Percentiles rank a stretch among this genome's conserved stretches.
phyloP scores from a whole-genome alignment of 30 jellyfish, hydroid and myxozoan species.

The Rhopilema esculentum region DNA sequence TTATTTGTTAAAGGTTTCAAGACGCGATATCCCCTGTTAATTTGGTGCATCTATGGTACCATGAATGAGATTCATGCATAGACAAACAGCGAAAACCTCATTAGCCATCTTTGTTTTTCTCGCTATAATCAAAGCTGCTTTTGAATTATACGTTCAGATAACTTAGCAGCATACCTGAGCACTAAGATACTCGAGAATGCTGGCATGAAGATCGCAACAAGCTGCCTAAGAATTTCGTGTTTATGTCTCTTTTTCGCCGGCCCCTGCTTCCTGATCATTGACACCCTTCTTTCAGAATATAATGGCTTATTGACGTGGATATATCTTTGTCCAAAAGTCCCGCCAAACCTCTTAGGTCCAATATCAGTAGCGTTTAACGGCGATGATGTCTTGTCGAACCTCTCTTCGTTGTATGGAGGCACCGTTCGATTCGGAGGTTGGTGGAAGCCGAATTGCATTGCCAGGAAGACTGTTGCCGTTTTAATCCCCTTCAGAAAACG shows the following conservation, averaged over 20 bases:
- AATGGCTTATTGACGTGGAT: not conserved
- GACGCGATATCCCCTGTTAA: not conserved
- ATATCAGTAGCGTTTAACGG: not conserved
- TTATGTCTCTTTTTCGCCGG: not conserved
- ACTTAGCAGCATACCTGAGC: not conserved
- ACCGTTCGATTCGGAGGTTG: slow-evolving; percentile 44
- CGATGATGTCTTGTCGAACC: not conserved
- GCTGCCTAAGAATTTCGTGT: not conserved
- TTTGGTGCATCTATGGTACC: not conserved
- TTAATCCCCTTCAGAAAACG: slow-evolving; percentile 53
- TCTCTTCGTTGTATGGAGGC: slow-evolving; percentile 1
- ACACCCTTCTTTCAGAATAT: too few relatives aligned
- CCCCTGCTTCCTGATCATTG: not conserved
- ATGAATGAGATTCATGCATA: not conserved
- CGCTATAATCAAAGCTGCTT: too few relatives aligned
- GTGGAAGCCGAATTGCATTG: slow-evolving; percentile 61
- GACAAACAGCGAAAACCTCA: too few relatives aligned
- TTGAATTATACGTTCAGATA: not conserved
- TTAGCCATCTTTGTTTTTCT: too few relatives aligned
- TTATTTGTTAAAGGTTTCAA: not conserved
- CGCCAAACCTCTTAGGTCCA: slow-evolving; percentile 8
- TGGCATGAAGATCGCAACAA: not conserved
- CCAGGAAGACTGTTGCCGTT: slow-evolving; percentile 46
- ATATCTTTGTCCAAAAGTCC: slow-evolving; percentile 1
- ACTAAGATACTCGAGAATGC: not conserved